phyloP scores from a whole-genome alignment of 2,888 invertebrate genomes.

The Tenodera sinensis region DNA sequence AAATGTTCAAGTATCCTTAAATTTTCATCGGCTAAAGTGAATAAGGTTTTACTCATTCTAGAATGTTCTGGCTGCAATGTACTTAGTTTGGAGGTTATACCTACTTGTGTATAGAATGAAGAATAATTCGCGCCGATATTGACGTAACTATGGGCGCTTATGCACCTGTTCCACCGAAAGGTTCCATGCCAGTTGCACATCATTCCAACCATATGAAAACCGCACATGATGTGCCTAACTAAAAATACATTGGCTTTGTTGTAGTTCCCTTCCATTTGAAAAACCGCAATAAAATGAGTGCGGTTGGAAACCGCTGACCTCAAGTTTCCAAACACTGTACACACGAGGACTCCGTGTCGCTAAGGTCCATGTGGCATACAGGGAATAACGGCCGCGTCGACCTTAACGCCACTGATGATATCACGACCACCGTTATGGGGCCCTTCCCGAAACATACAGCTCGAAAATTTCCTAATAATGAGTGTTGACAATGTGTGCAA shows the following conservation, averaged over 20 bases:
- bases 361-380: background rate
- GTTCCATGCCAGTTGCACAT: background rate
- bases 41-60: no score
- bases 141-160: background rate
- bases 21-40: no score
- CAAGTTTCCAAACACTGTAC: background rate
- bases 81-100: no score
- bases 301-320: background rate
- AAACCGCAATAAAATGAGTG: background rate
- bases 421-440: background rate
- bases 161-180: background rate
- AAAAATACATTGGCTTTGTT: background rate
- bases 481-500: slow-evolving; percentile 24
- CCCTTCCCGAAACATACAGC: background rate
- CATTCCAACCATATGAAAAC: background rate
- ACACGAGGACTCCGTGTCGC: background rate
- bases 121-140: no score
- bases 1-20: no score
- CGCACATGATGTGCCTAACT: background rate
- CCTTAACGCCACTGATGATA: background rate
- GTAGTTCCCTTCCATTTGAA: background rate
- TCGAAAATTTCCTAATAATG: slow-evolving; percentile 4
- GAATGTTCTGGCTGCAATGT: no score
- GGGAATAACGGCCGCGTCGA: background rate
- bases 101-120: no score